Evolutionary conservation across 2,888 invertebrate genomes (phyloP), one percentile per base, ranked within the genome.

Genomic region (Sympetrum striolatum): DNA sequence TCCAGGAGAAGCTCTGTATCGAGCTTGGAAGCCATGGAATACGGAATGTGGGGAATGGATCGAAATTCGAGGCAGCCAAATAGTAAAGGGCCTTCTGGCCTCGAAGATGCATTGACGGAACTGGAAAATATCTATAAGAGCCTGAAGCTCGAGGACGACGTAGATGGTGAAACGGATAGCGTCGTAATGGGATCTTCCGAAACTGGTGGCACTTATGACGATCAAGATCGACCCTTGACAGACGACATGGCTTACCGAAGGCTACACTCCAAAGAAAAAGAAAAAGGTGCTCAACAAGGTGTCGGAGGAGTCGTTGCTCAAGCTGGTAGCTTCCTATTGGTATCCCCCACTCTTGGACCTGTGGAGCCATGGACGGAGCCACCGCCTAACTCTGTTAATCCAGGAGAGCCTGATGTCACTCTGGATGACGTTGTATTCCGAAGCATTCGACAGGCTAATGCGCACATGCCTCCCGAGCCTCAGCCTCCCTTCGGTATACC

Each of bases 401-500:
- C 92, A 81, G 82, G 64, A 44, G 98, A 98, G 93, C 98, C 98
- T 2, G 97, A 98, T 94, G 95, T 97, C 25, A 96, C 97, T 15
- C 95, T 96, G 91, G 98, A 98, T 93, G 98, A 98, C 93, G 97
- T 98, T 15, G 96, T 97, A 58, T 98, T 96, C 93, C 95, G 98
- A 92, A 97, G 96, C 93, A 96, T 97, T 91, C 96, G 96, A 92
- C 96, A 97, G 93, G 96, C 96, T 15, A 98, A 98, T 92, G 15
- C 95, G 82, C 94, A 96, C 80, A 96, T 96, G 93, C 95, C 96
- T 10, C 93, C 96, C 4, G 98, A 98, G 90, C 97, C 97, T 25
- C 98, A 98, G 93, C 98, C 97, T 64, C 98, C 97, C 0, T 98
- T 98, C 93, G 98, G 98, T 35, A 98, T 98, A 93, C 98, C 98